Evolutionary conservation across 2,113 vertebrate species (phyloP).

Genomic region (Pionites leucogaster): DNA sequence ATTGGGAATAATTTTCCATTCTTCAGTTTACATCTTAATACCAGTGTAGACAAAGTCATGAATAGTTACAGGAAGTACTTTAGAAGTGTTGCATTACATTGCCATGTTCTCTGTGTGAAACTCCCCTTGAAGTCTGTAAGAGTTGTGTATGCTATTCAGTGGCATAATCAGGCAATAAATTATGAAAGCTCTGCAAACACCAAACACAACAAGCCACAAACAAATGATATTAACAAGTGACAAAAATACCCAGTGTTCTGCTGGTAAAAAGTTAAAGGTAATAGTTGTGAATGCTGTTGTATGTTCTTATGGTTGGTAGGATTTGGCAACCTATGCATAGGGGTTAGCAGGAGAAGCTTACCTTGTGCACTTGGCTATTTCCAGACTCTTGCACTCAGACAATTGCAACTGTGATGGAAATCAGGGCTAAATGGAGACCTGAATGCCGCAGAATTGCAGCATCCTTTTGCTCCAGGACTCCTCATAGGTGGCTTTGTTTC

Average conservation of each 20-base stretch:
- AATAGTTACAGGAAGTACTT: slow-evolving; percentile 59
- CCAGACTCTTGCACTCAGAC: not conserved
- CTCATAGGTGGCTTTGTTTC: not conserved
- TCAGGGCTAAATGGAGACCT: not conserved
- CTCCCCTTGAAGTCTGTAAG: slow-evolving; percentile 34
- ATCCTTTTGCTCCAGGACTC: not conserved
- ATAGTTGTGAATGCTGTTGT: not conserved
- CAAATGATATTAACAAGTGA: slow-evolving; percentile 2
- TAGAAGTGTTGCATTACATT: slow-evolving; percentile 44
- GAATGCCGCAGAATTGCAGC: not conserved
- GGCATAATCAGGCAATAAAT: slow-evolving; percentile 57
- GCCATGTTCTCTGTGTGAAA: slow-evolving; percentile 66
- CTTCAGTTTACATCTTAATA: slow-evolving; percentile 49
- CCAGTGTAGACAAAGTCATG: slow-evolving; percentile 55
- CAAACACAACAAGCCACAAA: slow-evolving; percentile 41
- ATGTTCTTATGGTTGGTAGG: not conserved
- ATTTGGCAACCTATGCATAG: not conserved
- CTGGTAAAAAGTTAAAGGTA: not conserved
- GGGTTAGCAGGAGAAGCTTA: not conserved
- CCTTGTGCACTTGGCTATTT: not conserved
- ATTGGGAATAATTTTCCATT: slow-evolving; percentile 47
- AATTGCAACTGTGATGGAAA: not conserved
- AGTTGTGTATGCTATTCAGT: slow-evolving; percentile 35
- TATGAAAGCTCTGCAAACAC: slow-evolving; percentile 41
- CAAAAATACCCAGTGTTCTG: slow-evolving; percentile 1